Evolutionary conservation across 2,797 vertebrate species (phyloP).

Genomic region (Philypnodon macrostomus): DNA sequence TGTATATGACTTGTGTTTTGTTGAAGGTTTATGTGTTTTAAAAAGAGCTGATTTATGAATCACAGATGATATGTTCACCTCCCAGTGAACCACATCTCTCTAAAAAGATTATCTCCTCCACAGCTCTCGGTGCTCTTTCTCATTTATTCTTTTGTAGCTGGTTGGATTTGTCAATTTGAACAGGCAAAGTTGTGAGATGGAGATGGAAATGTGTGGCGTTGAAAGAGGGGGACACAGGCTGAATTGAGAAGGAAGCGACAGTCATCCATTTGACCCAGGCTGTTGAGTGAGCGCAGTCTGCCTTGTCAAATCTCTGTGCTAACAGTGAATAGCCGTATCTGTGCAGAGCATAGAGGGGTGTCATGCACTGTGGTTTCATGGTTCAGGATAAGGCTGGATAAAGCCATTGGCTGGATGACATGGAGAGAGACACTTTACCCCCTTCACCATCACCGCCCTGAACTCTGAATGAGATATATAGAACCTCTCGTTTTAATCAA

Average conservation of each 20-base stretch:
- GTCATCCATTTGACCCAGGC: slow-evolving; percentile 87
- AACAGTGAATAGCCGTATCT: slow-evolving; percentile 95
- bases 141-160: slow-evolving; percentile 78
- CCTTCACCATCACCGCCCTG: slow-evolving; percentile 31
- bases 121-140: slow-evolving; percentile 46
- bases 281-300: slow-evolving; percentile 95
- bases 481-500: slow-evolving; percentile 33
- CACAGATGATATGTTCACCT: slow-evolving; percentile 52
- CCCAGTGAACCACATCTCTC: slow-evolving; percentile 48
- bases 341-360: slow-evolving; percentile 86
- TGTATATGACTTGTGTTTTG: background rate
- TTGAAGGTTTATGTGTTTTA: slow-evolving; percentile 1
- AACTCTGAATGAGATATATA: slow-evolving; percentile 27
- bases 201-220: slow-evolving; percentile 53
- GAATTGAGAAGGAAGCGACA: slow-evolving; percentile 55
- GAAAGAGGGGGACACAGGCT: slow-evolving; percentile 56
- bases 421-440: slow-evolving; percentile 55
- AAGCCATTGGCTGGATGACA: slow-evolving; percentile 88
- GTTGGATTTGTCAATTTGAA: slow-evolving; percentile 87
- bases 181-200: slow-evolving; percentile 73
- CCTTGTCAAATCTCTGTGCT: slow-evolving; percentile 92
- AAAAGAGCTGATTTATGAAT: slow-evolving; percentile 1
- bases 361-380: slow-evolving; percentile 90
- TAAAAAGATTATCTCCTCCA: slow-evolving; percentile 62
- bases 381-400: slow-evolving; percentile 90